A percentile compares a stretch with the other conserved stretches of the same genome.
Evolutionary conservation across 2,113 vertebrate genomes (phyloP).

Genomic region (Myocastor coypus): DNA sequence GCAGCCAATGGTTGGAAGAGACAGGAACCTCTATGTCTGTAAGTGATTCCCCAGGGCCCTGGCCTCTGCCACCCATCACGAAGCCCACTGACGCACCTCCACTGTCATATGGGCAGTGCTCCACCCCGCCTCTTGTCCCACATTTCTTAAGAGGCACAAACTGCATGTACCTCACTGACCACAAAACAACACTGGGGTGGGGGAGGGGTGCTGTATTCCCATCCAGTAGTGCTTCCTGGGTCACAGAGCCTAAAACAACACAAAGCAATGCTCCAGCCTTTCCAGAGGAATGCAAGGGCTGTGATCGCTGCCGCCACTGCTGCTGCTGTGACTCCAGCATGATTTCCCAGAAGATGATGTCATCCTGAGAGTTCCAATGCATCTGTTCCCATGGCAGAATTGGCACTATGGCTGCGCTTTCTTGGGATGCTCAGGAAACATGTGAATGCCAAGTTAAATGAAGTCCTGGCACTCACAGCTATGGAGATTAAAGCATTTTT

Average conservation of each 20-base stretch:
- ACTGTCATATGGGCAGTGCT: not conserved
- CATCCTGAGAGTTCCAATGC: not conserved
- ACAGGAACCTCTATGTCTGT: conserved; percentile 67
- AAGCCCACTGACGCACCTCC: conserved; percentile 72
- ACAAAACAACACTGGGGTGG: conserved; percentile 23
- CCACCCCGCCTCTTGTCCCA: conserved; percentile 54
- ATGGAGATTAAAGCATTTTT: not conserved
- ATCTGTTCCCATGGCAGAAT: not conserved
- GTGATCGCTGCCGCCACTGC: not conserved
- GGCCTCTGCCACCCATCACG: conserved; percentile 59
- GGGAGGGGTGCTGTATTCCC: not conserved
- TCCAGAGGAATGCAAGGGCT: not conserved
- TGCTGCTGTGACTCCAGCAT: not conserved
- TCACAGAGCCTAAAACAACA: conserved; percentile 63
- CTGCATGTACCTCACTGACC: conserved; percentile 57
- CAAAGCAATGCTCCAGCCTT: not conserved
- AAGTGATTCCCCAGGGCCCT: conserved; percentile 66
- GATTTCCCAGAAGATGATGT: conserved; percentile 49
- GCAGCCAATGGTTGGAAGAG: conserved; percentile 16
- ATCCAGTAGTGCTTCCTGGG: not conserved
- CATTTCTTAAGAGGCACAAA: conserved; percentile 67
- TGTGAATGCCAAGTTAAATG: not conserved
- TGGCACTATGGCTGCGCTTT: not conserved
- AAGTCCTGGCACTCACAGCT: not conserved
- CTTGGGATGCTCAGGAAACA: not conserved